Evolutionary conservation across 2,888 invertebrate genomes (phyloP).

Genomic region (Drepana falcataria): DNA sequence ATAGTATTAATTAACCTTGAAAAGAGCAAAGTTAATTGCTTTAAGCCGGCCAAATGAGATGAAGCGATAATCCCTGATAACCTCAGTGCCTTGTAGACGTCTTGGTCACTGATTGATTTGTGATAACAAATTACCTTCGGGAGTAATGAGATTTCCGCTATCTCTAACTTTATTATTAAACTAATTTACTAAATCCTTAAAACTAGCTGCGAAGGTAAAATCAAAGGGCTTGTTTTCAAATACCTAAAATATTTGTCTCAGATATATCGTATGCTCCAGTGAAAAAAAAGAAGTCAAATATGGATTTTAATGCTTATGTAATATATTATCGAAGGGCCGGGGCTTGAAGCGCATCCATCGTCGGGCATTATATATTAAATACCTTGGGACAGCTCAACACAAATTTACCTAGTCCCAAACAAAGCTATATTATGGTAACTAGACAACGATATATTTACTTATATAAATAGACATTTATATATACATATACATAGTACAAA

Average conservation of each 20-base stretch:
- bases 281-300: too few species aligned
- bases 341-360: too few species aligned
- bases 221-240: not conserved
- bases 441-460: too few species aligned
- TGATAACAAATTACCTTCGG: slow-evolving; percentile 30
- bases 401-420: too few species aligned
- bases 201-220: not conserved
- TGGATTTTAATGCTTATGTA: too few species aligned
- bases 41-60: not conserved
- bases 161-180: slow-evolving; percentile 22
- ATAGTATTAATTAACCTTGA: not conserved
- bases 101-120: slow-evolving; percentile 27
- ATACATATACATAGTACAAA: too few species aligned
- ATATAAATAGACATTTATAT: too few species aligned
- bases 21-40: not conserved
- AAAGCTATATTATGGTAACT: too few species aligned
- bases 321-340: too few species aligned
- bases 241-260: not conserved
- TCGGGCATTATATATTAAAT: too few species aligned
- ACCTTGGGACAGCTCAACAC: too few species aligned
- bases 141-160: slow-evolving; percentile 9
- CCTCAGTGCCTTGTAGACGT: slow-evolving; percentile 2
- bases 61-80: slow-evolving; percentile 1
- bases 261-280: too few species aligned
- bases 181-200: slow-evolving; percentile 18